Percentiles rank a stretch among this genome's conserved stretches.
Evolutionary conservation across 2,113 vertebrate genomes (phyloP).

Genomic region (Eulemur rufifrons): DNA sequence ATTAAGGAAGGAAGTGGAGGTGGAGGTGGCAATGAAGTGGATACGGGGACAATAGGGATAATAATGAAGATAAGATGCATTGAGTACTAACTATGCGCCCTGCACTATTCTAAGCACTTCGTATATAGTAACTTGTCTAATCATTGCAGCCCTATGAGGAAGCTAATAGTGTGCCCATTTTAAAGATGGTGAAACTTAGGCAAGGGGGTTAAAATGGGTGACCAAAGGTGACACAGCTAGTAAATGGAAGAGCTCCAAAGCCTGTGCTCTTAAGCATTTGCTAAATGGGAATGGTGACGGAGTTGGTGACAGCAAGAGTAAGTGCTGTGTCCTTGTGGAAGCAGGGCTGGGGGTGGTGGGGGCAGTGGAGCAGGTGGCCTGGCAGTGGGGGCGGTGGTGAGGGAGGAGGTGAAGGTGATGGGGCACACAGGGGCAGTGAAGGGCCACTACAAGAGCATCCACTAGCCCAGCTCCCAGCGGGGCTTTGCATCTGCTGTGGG

Average conservation of each 20-base stretch:
- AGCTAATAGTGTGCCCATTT: background rate
- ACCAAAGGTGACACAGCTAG: background rate
- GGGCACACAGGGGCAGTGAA: background rate
- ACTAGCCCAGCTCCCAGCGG: background rate
- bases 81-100: background rate
- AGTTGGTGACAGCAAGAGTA: background rate
- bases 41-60: background rate
- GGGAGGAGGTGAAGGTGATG: background rate
- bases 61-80: background rate
- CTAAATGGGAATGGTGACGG: background rate
- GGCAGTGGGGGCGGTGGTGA: background rate
- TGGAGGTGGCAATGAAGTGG: background rate
- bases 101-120: background rate
- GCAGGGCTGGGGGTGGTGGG: background rate
- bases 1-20: background rate
- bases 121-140: background rate
- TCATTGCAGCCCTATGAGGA: background rate
- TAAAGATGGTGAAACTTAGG: background rate
- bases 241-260: background rate
- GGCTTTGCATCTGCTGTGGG: background rate
- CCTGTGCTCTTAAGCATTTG: background rate
- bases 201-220: background rate
- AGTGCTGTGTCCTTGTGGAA: background rate
- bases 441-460: background rate
- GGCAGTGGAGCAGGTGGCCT: background rate